phyloP scores from a whole-genome alignment of 2,888 invertebrate species.

The Clivina fossor region DNA sequence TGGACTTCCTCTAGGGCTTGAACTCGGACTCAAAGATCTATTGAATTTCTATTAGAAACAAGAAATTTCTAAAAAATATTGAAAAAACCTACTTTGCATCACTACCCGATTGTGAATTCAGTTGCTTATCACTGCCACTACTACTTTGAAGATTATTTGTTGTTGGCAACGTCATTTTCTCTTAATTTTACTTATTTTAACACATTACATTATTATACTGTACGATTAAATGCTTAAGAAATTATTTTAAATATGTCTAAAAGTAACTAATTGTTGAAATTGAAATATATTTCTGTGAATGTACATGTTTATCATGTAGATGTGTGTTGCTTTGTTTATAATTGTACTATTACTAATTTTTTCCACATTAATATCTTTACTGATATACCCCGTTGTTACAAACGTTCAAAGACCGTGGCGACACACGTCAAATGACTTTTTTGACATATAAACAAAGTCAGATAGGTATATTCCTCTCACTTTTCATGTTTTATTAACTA shows the following conservation, averaged over 20 bases:
- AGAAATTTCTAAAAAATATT: slow-evolving; percentile 14
- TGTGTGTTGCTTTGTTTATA: background rate
- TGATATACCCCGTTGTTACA: slow-evolving; percentile 21
- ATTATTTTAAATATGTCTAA: slow-evolving; percentile 21
- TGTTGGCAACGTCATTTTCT: slow-evolving; percentile 32
- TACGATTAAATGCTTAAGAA: slow-evolving; percentile 14
- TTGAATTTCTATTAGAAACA: slow-evolving; percentile 7
- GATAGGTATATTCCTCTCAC: slow-evolving; percentile 18
- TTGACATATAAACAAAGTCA: slow-evolving; percentile 32
- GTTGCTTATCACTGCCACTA: slow-evolving; percentile 32
- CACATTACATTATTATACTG: slow-evolving; percentile 24
- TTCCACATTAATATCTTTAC: too few relatives aligned
- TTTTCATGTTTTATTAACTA: slow-evolving; percentile 14
- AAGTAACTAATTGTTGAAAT: too few relatives aligned
- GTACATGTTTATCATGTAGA: slow-evolving; percentile 13
- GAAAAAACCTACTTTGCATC: slow-evolving; percentile 27
- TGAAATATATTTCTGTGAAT: slow-evolving; percentile 16
- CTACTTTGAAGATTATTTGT: slow-evolving; percentile 29
- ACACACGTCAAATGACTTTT: slow-evolving; percentile 30
- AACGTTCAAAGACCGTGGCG: slow-evolving; percentile 15
- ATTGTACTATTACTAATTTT: background rate
- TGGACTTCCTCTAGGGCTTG: slow-evolving; percentile 57
- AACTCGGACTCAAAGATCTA: slow-evolving; percentile 50
- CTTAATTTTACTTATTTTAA: slow-evolving; percentile 13
- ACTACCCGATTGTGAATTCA: slow-evolving; percentile 30